Evolutionary conservation across 2,113 vertebrate species (phyloP).

Genomic region (Piprites chloris): DNA sequence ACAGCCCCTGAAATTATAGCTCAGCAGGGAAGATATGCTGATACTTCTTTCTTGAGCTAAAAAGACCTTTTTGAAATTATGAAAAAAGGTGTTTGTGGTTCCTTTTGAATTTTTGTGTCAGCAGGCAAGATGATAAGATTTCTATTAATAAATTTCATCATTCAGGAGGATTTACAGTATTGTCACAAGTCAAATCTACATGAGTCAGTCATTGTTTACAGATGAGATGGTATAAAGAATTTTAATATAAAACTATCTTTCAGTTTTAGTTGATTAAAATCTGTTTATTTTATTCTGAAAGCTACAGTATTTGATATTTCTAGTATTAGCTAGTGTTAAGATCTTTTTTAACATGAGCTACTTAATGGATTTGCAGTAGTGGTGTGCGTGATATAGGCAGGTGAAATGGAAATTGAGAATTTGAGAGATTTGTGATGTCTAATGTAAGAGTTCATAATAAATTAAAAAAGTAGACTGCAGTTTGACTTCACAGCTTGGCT

Average conservation of each 20-base stretch:
- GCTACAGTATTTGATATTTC: background rate
- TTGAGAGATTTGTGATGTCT: background rate
- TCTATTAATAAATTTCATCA: background rate
- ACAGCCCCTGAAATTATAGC: background rate
- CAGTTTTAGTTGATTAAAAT: background rate
- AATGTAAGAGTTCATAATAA: background rate
- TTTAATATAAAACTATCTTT: background rate
- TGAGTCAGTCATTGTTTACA: background rate
- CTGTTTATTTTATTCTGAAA: background rate
- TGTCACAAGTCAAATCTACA: background rate
- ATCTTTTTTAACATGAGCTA: background rate
- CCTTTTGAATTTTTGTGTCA: background rate
- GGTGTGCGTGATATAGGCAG: background rate
- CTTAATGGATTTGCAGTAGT: background rate
- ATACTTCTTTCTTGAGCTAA: background rate
- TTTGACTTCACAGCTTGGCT: background rate
- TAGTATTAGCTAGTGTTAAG: background rate
- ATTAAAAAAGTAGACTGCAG: background rate
- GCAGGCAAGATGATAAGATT: background rate
- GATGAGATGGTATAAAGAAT: background rate
- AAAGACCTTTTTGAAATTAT: background rate
- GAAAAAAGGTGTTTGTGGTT: background rate
- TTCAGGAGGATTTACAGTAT: rapidly evolving
- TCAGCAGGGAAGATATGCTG: background rate
- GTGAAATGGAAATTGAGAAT: background rate